Conservation (phyloP, 2,113 vertebrate species). For the Galemys pyrenaicus region DNA sequence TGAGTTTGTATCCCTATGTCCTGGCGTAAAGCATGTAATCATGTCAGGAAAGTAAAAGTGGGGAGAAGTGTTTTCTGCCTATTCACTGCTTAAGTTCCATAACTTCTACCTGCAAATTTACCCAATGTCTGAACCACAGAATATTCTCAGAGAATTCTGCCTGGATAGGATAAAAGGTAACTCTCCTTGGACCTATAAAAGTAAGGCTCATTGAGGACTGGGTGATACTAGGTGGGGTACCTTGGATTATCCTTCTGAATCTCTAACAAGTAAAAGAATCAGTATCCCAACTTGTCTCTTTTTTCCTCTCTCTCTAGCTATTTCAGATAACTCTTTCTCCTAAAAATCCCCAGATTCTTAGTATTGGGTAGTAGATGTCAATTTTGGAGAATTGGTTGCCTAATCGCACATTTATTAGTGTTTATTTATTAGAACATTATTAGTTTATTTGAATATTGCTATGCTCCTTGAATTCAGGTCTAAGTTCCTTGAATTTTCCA, state of each 20-base stretch:
- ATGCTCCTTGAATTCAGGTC: not conserved
- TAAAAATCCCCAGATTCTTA: not conserved
- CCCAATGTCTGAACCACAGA: not conserved
- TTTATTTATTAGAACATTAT: no score
- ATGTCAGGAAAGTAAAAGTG: not conserved
- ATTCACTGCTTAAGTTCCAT: not conserved
- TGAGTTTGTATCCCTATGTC: not conserved
- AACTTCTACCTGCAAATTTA: not conserved
- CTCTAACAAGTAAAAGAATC: not conserved
- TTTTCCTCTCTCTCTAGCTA: not conserved
- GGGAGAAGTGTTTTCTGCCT: not conserved
- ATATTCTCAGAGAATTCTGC: not conserved
- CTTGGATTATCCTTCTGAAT: not conserved
- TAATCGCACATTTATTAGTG: not conserved
- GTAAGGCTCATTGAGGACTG: not conserved
- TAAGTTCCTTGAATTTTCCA: not conserved
- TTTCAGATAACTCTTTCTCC: not conserved
- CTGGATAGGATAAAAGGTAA: not conserved
- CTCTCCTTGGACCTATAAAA: not conserved
- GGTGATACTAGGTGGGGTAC: not conserved
- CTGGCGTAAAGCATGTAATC: not conserved
- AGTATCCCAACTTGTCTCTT: not conserved
- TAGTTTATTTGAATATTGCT: not conserved
- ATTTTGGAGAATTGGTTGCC: not conserved
- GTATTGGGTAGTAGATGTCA: not conserved